Base-by-base conservation (phyloP, 1,140 invertebrate genomes). In the Drosophila mayri region DNA sequence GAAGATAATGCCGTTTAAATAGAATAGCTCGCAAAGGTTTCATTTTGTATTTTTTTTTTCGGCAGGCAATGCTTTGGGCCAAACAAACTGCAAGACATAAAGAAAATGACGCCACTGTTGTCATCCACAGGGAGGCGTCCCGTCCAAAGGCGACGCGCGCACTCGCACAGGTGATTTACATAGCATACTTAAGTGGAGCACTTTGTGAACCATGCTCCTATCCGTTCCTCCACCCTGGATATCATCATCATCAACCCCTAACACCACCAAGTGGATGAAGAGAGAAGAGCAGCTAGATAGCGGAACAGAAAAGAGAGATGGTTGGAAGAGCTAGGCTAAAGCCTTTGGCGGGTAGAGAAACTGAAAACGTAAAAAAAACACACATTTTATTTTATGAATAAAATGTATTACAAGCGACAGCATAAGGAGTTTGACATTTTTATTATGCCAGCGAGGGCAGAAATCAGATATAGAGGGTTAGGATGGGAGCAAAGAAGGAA, bases 161-260 rank as follows among this genome's bases (percentile, higher is more conserved):
- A 59, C 73, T 88, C 73, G 66, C 76, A 80, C 84, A 88, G 84
- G 85, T 88, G 84, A 88, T 88, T 88, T 88, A 88, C 84, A 88
- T 88, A 88, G 84, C 85, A 90, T 88, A 88, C 87, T 88, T 88
- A 90, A 88, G 85, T 88, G 85, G 85, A 88, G 81, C 85, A 88
- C 84, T 88, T 88, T 88, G 84, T 75, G 84, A 80, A 65, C 85
- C 75, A 16, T 2, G 30, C 50, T 18, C 50, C 50, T 54, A 54
- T 54, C 59, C 68, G 12, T 28, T 4, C 35, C n/a, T 12, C 50
- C n/a, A 10, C 59, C 64, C 16, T 58, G 66, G 83, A 82, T 74
- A 78, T 77, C 79, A 79, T 87, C 76, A 86, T 82, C 81, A 84
- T 81, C 58, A 84, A 59, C 44, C 76, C 38, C 60, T 10, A 80